Evolutionary conservation across 2,113 vertebrate genomes (phyloP), one percentile per base, ranked within the genome.

Genomic region (Ophthalmolycus amberensis): DNA sequence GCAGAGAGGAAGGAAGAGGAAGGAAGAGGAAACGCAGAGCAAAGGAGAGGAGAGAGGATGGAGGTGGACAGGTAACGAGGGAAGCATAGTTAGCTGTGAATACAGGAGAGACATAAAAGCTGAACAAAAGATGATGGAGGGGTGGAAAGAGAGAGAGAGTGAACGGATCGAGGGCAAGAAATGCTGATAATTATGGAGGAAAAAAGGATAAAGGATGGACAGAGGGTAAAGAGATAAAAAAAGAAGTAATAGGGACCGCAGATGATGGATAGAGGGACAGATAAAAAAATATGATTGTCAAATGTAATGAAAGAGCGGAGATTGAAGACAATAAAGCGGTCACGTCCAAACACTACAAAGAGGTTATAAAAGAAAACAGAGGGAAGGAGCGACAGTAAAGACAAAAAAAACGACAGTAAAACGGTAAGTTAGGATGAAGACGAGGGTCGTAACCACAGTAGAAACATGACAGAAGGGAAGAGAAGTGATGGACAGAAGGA

Each of bases 401-500:
- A 64, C 14, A 52, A 71, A 75, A 44, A 4, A 48, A 37, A 37
- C n/a, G 44, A 12, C 16, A 29, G 74, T 29, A 75, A 71, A 32
- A 15, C 6, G 34, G 9, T 29, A 38, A 27, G 6, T 38, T 0
- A 6, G 34, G 7, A 59, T 16, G 44, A 52, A 60, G 65, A 48
- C 5, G 1, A 9, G 5, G 48, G 29, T 20, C 0, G 5, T 15
- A 6, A 42, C 20, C 16, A 22, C 7, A 9, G 46, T 5, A 8
- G 27, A 38, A 50, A 52, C 38, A 75, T 3, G 34, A 52, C 20
- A 54, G 16, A 10, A 27, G 63, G 6, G 15, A 18, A 37, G 3
- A 46, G 56, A 67, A 9, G 12, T 75, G 80, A 86, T 0, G 73
- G 82, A 81, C 59, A 72, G 73, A 50, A 50, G 25, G 44, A 69